Evolutionary conservation across 1,140 invertebrate species (phyloP), one percentile per base, ranked within the genome.

Genomic region (Drosophila sulfurigaster): DNA sequence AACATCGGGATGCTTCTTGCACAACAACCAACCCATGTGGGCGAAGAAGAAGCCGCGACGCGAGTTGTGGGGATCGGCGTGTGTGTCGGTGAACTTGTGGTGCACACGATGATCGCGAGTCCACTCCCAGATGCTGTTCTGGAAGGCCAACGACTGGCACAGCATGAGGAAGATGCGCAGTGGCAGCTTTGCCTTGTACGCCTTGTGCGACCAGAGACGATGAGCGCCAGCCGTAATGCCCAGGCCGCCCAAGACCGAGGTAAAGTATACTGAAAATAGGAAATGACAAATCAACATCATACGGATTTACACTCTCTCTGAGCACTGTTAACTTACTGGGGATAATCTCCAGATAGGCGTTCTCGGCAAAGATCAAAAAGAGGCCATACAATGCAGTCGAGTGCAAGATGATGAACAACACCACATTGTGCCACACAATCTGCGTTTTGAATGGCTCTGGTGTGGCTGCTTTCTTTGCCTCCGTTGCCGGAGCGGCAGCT

Each of bases 191-290:
- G 97, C 97, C 78, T 97, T 97, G 93, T 97, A 98, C 30, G 96
- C 94, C 77, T 94, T 94, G 90, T 98, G 97, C 8, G 96, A 94
- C 96, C 96, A 98, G 25, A 98, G 93, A 52, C 97, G 94, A 93
- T 98, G 97, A 13, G 96, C 95, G 35, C 97, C 97, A 5, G 96
- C 96, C 6, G 97, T 98, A 48, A 98, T 94, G 46, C 96, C 96
- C 11, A 95, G 75, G 4, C 94, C 95, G 16, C 91, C 89, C 11
- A 93, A 1, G 64, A 90, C 59, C n/a, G 79, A 66, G 69, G 68
- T 64, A 3, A 72, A 3, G 49, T 92, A 91, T 1, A 79, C 91
- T 92, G 41, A 0, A 41, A 45, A 15, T 5, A 13, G 6, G 8
- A 25, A 25, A n/a, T 3, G 15, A 25, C 1, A 41, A 2, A 41